Base-by-base conservation (phyloP, 2,888 invertebrate species). In the Pachliopta kotzebuea region DNA sequence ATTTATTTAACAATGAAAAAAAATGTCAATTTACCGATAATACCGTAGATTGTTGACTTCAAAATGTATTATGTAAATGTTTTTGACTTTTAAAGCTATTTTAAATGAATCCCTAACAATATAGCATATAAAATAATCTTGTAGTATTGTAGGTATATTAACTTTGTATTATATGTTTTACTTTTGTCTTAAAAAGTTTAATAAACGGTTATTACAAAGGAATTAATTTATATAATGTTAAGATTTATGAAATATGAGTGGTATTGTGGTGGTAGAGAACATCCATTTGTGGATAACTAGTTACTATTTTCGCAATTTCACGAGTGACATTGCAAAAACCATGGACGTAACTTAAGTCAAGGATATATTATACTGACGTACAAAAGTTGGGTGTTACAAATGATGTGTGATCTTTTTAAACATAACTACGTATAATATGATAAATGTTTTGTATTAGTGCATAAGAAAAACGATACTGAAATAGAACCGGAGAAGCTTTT, bases 61-160 rank as follows among this genome's bases (percentile, higher is more conserved):
- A 56, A 31, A 63, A 54, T 58, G 31, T 60, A 56, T 60, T 55
- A 60, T 60, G 56, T 23, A 42, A 65, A 60, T 56, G 37, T 52
- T 56, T 56, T 56, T 21, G 42, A 54, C 53, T 65, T 56, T 60
- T n/a, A n/a, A n/a, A n/a, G n/a, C n/a, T n/a, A n/a, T n/a, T n/a
- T n/a, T n/a, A n/a, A n/a, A n/a, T n/a, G n/a, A n/a, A n/a, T n/a
- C n/a, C n/a, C n/a, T n/a, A n/a, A n/a, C n/a, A n/a, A n/a, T n/a
- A n/a, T n/a, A n/a, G n/a, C n/a, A n/a, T n/a, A n/a, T n/a, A n/a
- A n/a, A n/a, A n/a, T n/a, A n/a, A n/a, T n/a, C n/a, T n/a, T n/a
- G n/a, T n/a, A n/a, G n/a, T n/a, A n/a, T n/a, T n/a, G n/a, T n/a
- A n/a, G n/a, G n/a, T n/a, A n/a, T n/a, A n/a, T n/a, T n/a, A 37